Base-by-base conservation (phyloP, 2,888 invertebrate species). In the Melinaea marsaeus region DNA sequence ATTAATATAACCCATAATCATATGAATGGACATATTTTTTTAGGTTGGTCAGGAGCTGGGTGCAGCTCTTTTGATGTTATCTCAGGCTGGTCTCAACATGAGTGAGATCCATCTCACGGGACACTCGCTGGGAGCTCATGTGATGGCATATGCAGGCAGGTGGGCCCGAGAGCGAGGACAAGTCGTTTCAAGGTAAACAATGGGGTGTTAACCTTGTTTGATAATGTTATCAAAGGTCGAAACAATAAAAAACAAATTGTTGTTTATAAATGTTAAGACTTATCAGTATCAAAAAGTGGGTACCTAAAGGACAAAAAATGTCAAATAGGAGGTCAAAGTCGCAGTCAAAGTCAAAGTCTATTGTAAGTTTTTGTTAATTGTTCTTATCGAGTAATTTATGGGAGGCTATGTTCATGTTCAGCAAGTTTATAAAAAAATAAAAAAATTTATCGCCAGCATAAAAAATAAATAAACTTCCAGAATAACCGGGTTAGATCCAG, bases 401-500 rank as follows among this genome's bases (percentile, higher is more conserved):
- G 9, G 9, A 42, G 42, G 42, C 11, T 42, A 42, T 42, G 9
- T 42, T 42, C 5, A 32, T 32, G 32, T 2, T 32, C 11, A 51
- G 2, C 7, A 51, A 32, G 6, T 7, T 32, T 51, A 51, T 13
- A 51, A 2, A 32, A 9, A 51, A 51, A 32, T 7, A 32, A 32
- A n/a, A 51, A 6, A 9, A 9, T 5, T 9, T 9, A 22, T 22
- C 22, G 22, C 22, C 22, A 22, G 22, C 48, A 6, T 3, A 48
- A 48, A 48, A n/a, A 48, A 3, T 48, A 48, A 6, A 6, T 48
- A 48, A 5, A 48, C 22, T 48, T 48, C n/a, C 78, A 93, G 93
- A 72, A 92, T 93, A 67, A 91, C 92, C 2, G 92, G 91, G 0
- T 72, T 93, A 62, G 93, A 93, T 70, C 93, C 93, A 7, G 93